Percentiles rank a stretch among this genome's conserved stretches.
Conservation (phyloP, 2,888 invertebrate species). For the Cephonodes hylas region DNA sequence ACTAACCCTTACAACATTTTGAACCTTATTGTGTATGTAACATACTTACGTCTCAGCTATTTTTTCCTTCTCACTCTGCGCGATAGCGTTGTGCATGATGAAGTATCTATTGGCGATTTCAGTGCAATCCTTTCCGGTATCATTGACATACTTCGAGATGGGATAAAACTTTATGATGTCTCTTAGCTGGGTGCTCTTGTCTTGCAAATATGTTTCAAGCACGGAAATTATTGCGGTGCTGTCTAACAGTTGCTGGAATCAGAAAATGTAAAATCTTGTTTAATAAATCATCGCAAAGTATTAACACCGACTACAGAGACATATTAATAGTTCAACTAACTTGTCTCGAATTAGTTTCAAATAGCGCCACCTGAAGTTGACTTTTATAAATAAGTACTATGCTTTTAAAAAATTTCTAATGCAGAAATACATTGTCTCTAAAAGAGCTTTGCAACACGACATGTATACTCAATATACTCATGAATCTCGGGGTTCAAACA, state of each 20-base stretch:
- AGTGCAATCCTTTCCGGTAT: slow-evolving; percentile 83
- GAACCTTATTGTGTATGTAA: no score
- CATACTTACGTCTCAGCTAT: slow-evolving; percentile 80
- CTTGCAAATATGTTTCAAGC: slow-evolving; percentile 88
- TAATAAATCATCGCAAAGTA: not conserved
- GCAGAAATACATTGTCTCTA: no score
- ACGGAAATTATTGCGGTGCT: slow-evolving; percentile 96
- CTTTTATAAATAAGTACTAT: no score
- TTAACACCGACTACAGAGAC: no score
- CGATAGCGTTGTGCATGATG: slow-evolving; percentile 87
- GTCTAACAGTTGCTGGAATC: slow-evolving; percentile 91
- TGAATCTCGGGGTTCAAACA: no score
- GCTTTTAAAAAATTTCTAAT: no score
- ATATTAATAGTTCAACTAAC: no score
- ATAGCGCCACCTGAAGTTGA: no score
- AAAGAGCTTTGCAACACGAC: no score
- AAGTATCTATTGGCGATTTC: slow-evolving; percentile 95
- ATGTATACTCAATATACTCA: no score
- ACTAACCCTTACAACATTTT: not conserved
- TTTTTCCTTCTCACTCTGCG: slow-evolving; percentile 73
- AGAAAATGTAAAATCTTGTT: not conserved
- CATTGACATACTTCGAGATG: slow-evolving; percentile 83
- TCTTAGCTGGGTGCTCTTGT: slow-evolving; percentile 80
- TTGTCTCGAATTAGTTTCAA: no score
- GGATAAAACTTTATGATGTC: slow-evolving; percentile 91